These are phyloP conservation scores for Halcyon chelicuti DNA, from an alignment of 2,797 vertebrate species.

Conservation along the genomic window DNA sequence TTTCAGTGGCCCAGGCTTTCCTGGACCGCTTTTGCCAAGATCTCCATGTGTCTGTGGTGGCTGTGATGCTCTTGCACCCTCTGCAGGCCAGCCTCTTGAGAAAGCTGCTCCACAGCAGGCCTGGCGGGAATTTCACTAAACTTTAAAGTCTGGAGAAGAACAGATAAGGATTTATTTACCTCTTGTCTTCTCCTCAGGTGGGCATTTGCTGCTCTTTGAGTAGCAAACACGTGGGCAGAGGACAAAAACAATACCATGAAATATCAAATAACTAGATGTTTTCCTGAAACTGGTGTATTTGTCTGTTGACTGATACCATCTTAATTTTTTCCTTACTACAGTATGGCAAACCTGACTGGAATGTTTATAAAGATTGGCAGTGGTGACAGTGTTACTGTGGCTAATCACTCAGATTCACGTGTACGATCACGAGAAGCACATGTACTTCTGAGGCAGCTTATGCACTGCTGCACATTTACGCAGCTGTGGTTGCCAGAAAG, in stretches of 20 bases:
- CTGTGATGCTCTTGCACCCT: conserved; percentile 20
- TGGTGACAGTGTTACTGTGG: neutral
- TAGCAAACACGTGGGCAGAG: neutral
- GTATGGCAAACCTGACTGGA: neutral
- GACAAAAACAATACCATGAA: neutral
- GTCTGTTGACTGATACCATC: neutral
- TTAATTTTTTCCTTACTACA: neutral
- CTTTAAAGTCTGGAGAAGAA: neutral
- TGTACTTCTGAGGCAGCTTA: neutral
- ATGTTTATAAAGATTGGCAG: neutral
- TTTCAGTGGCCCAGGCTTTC: neutral
- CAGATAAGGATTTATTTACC: neutral
- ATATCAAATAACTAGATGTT: neutral
- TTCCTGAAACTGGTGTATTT: neutral
- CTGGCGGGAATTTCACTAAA: neutral
- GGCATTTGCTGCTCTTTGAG: neutral
- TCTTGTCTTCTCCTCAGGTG: neutral
- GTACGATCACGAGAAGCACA: fast-evolving
- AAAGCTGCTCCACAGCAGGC: neutral
- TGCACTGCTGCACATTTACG: fast-evolving
- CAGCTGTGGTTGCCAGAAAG: neutral
- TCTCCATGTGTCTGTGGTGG: neutral
- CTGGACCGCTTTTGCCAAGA: neutral
- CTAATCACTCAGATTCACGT: neutral
- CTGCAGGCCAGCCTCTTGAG: neutral